Conservation (phyloP, 2,888 invertebrate genomes). For the Silvanus unidentatus region DNA sequence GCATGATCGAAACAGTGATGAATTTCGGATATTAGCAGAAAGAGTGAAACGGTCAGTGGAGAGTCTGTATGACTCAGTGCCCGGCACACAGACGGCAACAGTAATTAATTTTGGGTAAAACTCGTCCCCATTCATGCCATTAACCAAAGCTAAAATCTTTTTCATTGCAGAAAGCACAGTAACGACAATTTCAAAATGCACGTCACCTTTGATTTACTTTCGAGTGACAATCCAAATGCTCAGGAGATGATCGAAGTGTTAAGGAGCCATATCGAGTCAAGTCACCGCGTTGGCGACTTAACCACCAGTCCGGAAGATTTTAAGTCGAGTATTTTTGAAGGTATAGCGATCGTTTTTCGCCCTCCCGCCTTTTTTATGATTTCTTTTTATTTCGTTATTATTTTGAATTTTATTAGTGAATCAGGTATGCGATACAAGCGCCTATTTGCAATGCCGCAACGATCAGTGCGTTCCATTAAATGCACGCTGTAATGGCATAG, state of each 20-base stretch:
- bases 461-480: constrained; percentile 44
- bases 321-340: constrained; percentile 52
- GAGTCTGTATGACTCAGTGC: constrained; percentile 49
- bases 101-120: constrained; percentile 65
- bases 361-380: too few species aligned
- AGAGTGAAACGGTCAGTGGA: constrained; percentile 57
- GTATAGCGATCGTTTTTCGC: constrained; percentile 37
- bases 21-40: constrained; percentile 55
- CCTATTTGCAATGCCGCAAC: constrained; percentile 42
- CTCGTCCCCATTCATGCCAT: background rate
- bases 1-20: constrained; percentile 54
- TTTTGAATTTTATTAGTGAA: too few species aligned
- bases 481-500: constrained; percentile 51
- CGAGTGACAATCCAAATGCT: constrained; percentile 52
- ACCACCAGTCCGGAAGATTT: constrained; percentile 57
- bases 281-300: constrained; percentile 51
- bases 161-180: constrained; percentile 48
- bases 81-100: constrained; percentile 56
- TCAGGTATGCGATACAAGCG: background rate
- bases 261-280: constrained; percentile 52
- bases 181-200: constrained; percentile 57
- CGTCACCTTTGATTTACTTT: constrained; percentile 64
- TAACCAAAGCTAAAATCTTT: constrained; percentile 7
- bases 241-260: constrained; percentile 48
- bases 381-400: constrained; percentile 10